Percentiles rank a stretch among this genome's conserved stretches.
Conservation (phyloP, 2,888 invertebrate species). For the Zaprionus lineosus region DNA sequence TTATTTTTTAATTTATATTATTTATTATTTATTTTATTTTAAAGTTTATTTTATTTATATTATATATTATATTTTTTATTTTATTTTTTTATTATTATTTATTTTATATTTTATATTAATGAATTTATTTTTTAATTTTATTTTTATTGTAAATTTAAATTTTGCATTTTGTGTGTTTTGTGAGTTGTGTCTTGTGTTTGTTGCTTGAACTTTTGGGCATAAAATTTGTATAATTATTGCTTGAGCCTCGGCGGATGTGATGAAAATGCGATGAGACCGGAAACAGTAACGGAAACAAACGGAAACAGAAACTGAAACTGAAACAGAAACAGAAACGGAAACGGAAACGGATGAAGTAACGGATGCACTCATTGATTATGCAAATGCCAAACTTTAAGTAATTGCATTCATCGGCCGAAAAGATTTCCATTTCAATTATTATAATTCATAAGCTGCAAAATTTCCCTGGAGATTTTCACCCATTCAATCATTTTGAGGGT, state of each 20-base stretch:
- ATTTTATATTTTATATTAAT: no score
- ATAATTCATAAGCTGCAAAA: background rate
- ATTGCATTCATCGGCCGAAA: slow-evolving; percentile 5
- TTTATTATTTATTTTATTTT: no score
- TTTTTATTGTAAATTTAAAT: background rate
- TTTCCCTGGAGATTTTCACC: no score
- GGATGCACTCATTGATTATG: slow-evolving; percentile 61
- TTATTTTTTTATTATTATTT: no score
- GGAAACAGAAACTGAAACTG: no score
- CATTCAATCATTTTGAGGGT: no score
- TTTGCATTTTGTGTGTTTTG: slow-evolving; percentile 16
- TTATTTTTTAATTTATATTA: no score
- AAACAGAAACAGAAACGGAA: background rate
- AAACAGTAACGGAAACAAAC: slow-evolving; percentile 28
- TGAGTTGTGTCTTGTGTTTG: no score
- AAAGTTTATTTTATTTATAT: no score
- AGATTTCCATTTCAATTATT: background rate
- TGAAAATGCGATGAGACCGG: slow-evolving; percentile 46
- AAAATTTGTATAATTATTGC: slow-evolving; percentile 60
- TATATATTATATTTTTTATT: no score
- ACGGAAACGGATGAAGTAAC: slow-evolving; percentile 60
- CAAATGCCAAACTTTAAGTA: slow-evolving; percentile 29
- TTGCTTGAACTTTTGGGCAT: slow-evolving; percentile 15
- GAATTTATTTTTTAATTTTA: no score
- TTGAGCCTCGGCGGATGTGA: slow-evolving; percentile 47